Conservation (phyloP, 2,113 vertebrate genomes). For the Passer montanus region DNA sequence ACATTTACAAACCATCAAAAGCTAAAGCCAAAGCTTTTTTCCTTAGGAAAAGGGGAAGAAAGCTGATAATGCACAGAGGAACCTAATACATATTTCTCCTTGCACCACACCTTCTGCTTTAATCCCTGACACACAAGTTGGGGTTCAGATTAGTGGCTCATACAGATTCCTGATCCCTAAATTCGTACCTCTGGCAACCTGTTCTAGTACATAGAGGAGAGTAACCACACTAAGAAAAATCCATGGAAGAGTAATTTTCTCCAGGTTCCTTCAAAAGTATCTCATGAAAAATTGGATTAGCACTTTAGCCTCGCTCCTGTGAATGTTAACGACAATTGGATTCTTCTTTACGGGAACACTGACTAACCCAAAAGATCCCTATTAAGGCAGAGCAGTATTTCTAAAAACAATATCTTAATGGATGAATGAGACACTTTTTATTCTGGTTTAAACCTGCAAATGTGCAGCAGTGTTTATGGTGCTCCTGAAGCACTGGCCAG, state of each 20-base stretch:
- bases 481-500: neutral
- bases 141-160: neutral
- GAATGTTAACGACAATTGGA: neutral
- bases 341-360: neutral
- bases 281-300: neutral
- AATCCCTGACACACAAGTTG: neutral
- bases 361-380: neutral
- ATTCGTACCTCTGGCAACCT: neutral
- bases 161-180: neutral
- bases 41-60: neutral
- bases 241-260: neutral
- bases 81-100: neutral
- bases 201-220: neutral
- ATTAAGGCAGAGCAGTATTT: neutral
- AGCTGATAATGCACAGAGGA: neutral
- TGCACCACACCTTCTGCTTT: neutral
- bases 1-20: neutral
- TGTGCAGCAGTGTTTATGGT: neutral
- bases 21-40: neutral
- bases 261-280: neutral
- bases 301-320: neutral
- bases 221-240: neutral
- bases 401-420: conserved; percentile 10
- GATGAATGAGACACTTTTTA: neutral
- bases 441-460: neutral